Conservation (phyloP, 2,113 vertebrate species). For the Ammospiza nelsoni region DNA sequence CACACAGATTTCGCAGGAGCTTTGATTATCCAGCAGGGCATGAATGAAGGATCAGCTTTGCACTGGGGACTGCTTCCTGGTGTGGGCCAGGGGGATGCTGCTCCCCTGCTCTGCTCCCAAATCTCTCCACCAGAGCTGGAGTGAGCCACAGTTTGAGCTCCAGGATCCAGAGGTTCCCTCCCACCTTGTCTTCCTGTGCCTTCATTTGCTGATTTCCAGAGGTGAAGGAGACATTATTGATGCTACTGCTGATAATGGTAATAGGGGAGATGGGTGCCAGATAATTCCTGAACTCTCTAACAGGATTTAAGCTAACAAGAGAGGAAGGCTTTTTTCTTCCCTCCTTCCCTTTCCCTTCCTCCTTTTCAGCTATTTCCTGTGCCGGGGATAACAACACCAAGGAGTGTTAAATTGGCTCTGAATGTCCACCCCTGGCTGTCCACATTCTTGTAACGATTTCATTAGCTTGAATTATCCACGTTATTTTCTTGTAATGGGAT, state of each 20-base stretch:
- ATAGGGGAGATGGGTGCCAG: neutral
- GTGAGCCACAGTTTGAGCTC: neutral
- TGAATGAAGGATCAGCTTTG: neutral
- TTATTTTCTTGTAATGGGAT: slow-evolving; percentile 82
- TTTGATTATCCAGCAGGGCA: neutral
- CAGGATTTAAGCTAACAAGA: slow-evolving; percentile 53
- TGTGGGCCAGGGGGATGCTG: neutral
- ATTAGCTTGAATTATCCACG: slow-evolving; percentile 81
- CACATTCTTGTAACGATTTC: slow-evolving; percentile 77
- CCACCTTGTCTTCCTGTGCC: neutral
- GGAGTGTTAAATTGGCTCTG: slow-evolving; percentile 74
- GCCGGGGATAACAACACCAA: slow-evolving; percentile 60
- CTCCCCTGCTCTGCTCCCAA: neutral
- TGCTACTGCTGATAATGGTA: neutral
- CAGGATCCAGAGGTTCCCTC: neutral
- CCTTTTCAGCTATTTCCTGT: slow-evolving; percentile 61
- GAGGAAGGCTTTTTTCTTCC: slow-evolving; percentile 3
- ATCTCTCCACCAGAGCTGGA: neutral
- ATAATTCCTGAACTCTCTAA: slow-evolving; percentile 51
- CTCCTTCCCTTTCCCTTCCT: slow-evolving; percentile 14
- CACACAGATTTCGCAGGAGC: rapidly evolving
- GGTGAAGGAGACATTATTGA: slow-evolving; percentile 14
- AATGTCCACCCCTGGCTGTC: slow-evolving; percentile 77
- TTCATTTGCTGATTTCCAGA: neutral
- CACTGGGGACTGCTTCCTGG: neutral